Percentiles rank a stretch among this genome's conserved stretches.
Evolutionary conservation across 2,888 invertebrate species (phyloP).

Genomic region (Tetrapedia diversipes): DNA sequence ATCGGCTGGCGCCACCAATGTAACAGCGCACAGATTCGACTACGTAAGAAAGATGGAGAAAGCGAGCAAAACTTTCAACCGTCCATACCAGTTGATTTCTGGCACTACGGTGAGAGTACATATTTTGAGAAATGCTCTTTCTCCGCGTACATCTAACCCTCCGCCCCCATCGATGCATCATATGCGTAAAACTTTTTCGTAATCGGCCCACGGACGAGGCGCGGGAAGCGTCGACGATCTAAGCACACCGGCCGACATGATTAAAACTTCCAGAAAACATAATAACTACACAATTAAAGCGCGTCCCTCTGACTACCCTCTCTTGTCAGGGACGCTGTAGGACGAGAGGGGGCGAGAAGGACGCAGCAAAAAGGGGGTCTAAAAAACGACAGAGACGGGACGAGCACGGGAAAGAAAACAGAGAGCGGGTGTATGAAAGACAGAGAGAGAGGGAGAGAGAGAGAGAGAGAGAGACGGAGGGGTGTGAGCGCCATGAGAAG

Average conservation of each 20-base stretch:
- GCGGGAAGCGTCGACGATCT: constrained; percentile 49
- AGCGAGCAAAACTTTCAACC: no score
- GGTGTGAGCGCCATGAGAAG: background rate
- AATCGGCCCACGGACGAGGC: constrained; percentile 8
- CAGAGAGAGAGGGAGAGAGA: background rate
- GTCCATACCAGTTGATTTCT: no score
- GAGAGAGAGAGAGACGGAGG: constrained; percentile 6
- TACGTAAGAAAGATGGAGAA: background rate
- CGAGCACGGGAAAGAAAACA: background rate
- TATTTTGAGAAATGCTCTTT: no score
- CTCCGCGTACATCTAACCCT: no score
- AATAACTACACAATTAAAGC: constrained; percentile 72
- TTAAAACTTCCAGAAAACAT: constrained; percentile 71
- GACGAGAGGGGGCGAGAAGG: no score
- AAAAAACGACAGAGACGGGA: no score
- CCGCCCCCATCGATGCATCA: no score
- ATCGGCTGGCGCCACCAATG: background rate
- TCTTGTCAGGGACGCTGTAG: constrained; percentile 23
- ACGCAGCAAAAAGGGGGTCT: no score
- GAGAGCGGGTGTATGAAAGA: constrained; percentile 8
- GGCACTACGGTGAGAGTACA: no score
- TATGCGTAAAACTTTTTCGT: background rate
- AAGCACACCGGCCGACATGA: constrained; percentile 58
- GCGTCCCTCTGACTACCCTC: constrained; percentile 50
- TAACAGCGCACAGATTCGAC: background rate